Evolutionary conservation across 2,888 invertebrate genomes (phyloP), one percentile per base, ranked within the genome.

Genomic region (Temnothorax unifasciatus): DNA sequence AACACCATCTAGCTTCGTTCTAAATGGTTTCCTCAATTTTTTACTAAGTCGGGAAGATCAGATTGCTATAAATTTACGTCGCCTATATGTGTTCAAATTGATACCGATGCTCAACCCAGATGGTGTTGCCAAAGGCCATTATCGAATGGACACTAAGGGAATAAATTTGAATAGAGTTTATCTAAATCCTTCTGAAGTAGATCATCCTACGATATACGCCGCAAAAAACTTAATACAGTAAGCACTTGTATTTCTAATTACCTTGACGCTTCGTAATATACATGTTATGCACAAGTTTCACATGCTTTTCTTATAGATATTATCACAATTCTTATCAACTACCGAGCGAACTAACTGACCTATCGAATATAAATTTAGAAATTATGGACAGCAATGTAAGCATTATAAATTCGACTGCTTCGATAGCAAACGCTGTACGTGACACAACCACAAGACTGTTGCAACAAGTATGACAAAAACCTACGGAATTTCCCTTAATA

Each of bases 101-200:
- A 97, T 99, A 88, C 99, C 99, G 0, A 97, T 98, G 95, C 95
- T 99, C 87, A 99, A 99, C 95, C 99, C 99, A 0, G 99, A 99
- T 93, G 99, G 99, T 1, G 98, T 99, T 1, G 97, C 97, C 11
- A 95, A 96, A 79, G 99, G 99, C 0, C 98, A 98, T 94, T 98
- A 98, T 93, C 95, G 98, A 82, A 98, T 98, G 3, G 98, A 99
- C 95, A 97, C 97, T 0, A 95, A 97, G 77, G 99, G 99, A 6
- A 97, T 98, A 38, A 99, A 99, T 95, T 95, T 99, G 38, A 99
- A 99, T 95, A 96, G 98, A 91, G 97, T 98, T 64, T 99, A 99
- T 95, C 95, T 98, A 85, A 97, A 97, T 94, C 98, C 98, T 0
- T 97, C 97, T 61, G 95, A 97, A 59, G 94, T 95, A 0, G 96